Evolutionary conservation across 2,888 invertebrate genomes (phyloP), one percentile per base, ranked within the genome.

Genomic region (Smittia aterrima): DNA sequence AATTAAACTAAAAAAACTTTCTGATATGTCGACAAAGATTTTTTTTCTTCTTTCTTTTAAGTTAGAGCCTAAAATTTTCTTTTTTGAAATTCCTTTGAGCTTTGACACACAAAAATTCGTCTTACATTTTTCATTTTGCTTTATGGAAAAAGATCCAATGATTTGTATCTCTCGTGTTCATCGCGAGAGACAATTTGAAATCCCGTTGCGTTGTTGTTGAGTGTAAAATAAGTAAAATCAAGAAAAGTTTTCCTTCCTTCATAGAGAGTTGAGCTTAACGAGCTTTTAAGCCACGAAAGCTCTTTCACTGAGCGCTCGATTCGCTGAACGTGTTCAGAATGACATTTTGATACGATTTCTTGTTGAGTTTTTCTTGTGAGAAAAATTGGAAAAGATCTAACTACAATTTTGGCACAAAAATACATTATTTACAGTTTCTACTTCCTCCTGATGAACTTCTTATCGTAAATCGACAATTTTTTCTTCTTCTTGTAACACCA

Each of bases 381-480:
- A 47, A 73, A 66, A 74, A 54, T 74, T 66, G 66, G 54, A 66
- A 74, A 73, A 74, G 53, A 32, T 66, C 74, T 74, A 74, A 74
- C 74, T 74, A 67, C 67, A 74, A 67, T 74, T 74, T 74, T 66
- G 74, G 67, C 66, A 66, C 66, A 67, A 74, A 74, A 67, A 66
- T 74, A 74, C 67, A 74, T 40, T 66, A 66, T 74, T 66, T 74
- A 66, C 62, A 66, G 18, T 11, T 18, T 73, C 20, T 62, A 47
- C 47, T 47, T 32, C 9, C 32, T 32, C 32, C 9, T n/a, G 47
- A 47, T 47, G 16, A n/a, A 47, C 16, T 6, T 47, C 47, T 16
- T 16, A 47, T 47, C 47, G 47, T 47, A 47, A 9, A 47, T 47
- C 47, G 47, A 47, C 13, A 24, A 18, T 24, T 58, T 20, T 58